Evolutionary conservation across 2,113 vertebrate species (phyloP).

Genomic region (Corythaeola cristata): DNA sequence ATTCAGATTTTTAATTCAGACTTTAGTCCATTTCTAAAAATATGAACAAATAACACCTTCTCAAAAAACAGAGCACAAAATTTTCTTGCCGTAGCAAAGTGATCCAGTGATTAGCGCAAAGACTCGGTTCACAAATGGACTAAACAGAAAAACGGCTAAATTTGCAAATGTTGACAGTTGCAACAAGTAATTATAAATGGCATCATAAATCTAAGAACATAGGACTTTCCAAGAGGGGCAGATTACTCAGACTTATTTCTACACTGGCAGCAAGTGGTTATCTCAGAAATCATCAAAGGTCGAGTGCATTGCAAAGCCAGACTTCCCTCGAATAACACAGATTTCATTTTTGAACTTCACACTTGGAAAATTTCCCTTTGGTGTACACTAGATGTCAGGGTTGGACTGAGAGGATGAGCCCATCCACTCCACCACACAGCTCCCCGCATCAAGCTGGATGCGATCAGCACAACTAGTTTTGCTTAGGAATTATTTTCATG

Average conservation of each 20-base stretch:
- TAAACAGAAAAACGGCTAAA: not conserved
- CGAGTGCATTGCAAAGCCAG: not conserved
- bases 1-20: not conserved
- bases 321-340: not conserved
- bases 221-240: not conserved
- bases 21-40: not conserved
- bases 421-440: not conserved
- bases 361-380: not conserved
- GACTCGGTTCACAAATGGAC: not conserved
- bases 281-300: not conserved
- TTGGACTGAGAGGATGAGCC: not conserved
- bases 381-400: constrained; percentile 48
- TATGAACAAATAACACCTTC: not conserved
- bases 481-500: not conserved
- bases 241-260: not conserved
- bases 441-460: accelerated
- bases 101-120: not conserved
- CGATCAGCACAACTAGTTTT: not conserved
- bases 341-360: not conserved
- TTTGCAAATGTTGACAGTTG: not conserved
- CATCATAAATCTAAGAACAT: not conserved
- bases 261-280: not conserved
- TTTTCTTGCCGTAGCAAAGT: not conserved
- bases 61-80: not conserved
- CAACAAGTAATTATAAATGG: not conserved